Evolutionary conservation across 2,113 vertebrate genomes (phyloP), one percentile per base, ranked within the genome.

Genomic region (Salvelinus alpinus): DNA sequence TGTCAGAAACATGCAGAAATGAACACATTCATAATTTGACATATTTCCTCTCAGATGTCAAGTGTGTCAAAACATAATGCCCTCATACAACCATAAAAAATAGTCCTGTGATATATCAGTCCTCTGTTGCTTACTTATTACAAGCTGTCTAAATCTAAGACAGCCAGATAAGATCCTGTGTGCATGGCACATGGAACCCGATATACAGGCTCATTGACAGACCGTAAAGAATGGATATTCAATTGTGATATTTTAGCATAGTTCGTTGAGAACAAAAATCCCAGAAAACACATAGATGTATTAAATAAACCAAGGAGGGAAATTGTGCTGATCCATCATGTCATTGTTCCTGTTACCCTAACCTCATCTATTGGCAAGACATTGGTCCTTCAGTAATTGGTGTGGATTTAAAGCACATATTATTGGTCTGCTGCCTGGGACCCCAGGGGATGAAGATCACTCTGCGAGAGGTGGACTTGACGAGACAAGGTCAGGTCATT

Each of bases 401-500:
- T 83, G 76, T 34, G 79, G 79, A 79, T 74, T n/a, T 80, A 82
- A 87, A 85, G 71, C 85, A 80, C 81, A 76, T 87, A 73, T 69
- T 84, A 90, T 90, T 73, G 90, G 91, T 89, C 82, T 44, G 38
- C 64, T 1, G 24, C 38, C 38, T 5, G 38, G 60, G 64, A 74
- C 79, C 84, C 80, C 80, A 29, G 81, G 82, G 86, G 86, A 51
- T 12, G 79, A 80, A 84, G 85, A 89, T 89, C 84, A 85, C 85
- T 88, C 85, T 90, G 86, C 82, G 38, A 87, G 77, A 82, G 78
- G 85, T 78, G 79, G 88, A 85, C 71, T 79, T 70, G 79, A 81
- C 79, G 74, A 88, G 90, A 89, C 90, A 90, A 90, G 91, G 90
- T 91, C 89, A 85, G 91, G 90, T 89, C 88, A 90, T 78, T 77